Evolutionary conservation across 2,888 invertebrate genomes (phyloP), one percentile per base, ranked within the genome.

Genomic region (Celastrina argiolus): DNA sequence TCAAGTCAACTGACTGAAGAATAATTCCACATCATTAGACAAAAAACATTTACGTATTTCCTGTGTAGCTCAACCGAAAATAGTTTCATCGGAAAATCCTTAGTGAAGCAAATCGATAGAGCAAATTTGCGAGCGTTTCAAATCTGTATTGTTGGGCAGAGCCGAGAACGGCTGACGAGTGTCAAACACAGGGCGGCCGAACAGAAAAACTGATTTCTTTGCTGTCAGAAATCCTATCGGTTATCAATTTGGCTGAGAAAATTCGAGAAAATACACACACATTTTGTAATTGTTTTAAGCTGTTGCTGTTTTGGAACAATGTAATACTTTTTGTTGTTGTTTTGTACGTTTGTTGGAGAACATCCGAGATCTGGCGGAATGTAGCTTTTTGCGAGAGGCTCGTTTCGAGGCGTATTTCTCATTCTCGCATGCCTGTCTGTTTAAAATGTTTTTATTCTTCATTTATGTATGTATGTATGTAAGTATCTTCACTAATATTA

Each of bases 151-250:
- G 51, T 51, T 22, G 51, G 22, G 51, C 22, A 22, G 22, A 51
- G 12, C 51, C 51, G 45, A 5, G 51, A 51, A 22, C 22, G 51
- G 7, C 51, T 51, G 51, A 51, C 51, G 51, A 51, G 51, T 51
- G 41, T 64, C 28, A 63, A 41, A 63, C 42, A 28, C 42, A 64
- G 51, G 14, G 51, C 26, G 51, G 51, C 51, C 51, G 22, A 22
- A 51, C 51, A 18, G 45, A 64, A 64, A 64, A 58, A 58, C 58
- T 31, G 58, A 58, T 58, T 58, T 58, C 58, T 58, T 28, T 31
- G 58, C 58, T 64, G 64, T 64, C 31, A 42, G 14, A 51, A 51
- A 51, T 51, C 51, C 51, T 51, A 51, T 51, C 51, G 22, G 51
- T 51, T 51, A 51, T 51, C 51, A 51, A 51, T 26, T 51, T 26